These are phyloP conservation scores for Pseudococcus jackbeardsleyi DNA, from an alignment of 2,888 invertebrate species.

Conservation along the genomic window DNA sequence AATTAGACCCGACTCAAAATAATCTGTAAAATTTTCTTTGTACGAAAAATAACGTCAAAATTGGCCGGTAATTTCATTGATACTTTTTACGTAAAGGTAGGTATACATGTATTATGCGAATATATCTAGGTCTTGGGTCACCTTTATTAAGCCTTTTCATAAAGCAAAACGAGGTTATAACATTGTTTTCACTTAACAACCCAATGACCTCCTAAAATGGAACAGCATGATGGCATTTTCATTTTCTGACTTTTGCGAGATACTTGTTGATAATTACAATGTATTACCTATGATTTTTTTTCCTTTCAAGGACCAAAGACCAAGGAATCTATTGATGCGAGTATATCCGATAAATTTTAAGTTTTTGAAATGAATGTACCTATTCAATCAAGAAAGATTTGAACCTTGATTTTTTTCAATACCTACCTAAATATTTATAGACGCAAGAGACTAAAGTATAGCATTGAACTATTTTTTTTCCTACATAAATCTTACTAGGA, in stretches of 20 bases:
- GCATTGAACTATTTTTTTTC: too few relatives aligned
- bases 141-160: conserved; percentile 28
- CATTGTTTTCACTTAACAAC: conserved; percentile 5
- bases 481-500: too few relatives aligned
- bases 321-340: not conserved
- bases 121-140: conserved; percentile 21
- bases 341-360: too few relatives aligned
- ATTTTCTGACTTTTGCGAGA: conserved; percentile 6
- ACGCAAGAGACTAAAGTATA: not conserved
- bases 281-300: not conserved
- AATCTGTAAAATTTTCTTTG: not conserved
- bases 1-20: not conserved
- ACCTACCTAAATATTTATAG: not conserved
- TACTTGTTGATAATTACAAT: not conserved
- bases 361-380: too few relatives aligned
- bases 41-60: not conserved
- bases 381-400: not conserved
- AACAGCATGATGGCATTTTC: conserved; percentile 33
- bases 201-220: conserved; percentile 39
- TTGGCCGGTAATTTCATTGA: not conserved
- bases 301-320: not conserved
- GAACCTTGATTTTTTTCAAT: too few relatives aligned
- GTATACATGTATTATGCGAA: conserved; percentile 2
- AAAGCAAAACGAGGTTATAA: conserved; percentile 1
- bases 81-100: not conserved